Conservation (phyloP, 2,113 vertebrate genomes). For the Xiphorhynchus elegans region DNA sequence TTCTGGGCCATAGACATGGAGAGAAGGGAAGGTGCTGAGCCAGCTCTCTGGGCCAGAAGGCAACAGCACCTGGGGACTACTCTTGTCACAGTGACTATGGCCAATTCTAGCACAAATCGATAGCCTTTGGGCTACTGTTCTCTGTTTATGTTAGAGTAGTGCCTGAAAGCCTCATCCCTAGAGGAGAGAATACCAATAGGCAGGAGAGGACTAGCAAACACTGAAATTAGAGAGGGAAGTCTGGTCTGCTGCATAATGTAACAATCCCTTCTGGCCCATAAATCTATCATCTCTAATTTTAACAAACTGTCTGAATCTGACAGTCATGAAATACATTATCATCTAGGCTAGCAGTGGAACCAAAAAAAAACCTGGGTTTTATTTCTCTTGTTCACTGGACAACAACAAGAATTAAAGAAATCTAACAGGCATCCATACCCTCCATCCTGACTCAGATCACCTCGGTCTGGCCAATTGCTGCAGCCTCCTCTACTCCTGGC, state of each 20-base stretch:
- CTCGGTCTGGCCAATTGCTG: background rate
- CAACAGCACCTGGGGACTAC: background rate
- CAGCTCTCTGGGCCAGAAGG: background rate
- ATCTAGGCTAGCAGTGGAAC: background rate
- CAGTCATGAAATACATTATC: background rate
- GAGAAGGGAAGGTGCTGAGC: background rate
- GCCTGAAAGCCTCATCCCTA: background rate
- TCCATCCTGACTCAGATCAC: background rate
- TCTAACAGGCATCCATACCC: background rate
- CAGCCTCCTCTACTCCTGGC: background rate
- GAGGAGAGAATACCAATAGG: background rate
- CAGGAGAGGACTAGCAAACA: background rate
- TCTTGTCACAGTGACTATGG: background rate
- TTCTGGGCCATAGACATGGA: background rate
- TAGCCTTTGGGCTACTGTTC: background rate
- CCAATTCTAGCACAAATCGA: background rate
- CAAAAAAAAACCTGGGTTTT: background rate
- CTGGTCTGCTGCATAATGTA: background rate
- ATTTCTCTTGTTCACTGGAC: background rate
- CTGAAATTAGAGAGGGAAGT: background rate
- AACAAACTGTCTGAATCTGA: background rate
- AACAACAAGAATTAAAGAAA: background rate
- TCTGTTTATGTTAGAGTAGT: background rate
- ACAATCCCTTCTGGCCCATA: background rate
- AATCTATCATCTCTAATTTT: conserved; percentile 12